Percentiles rank a stretch among this genome's conserved stretches.
Evolutionary conservation across 2,888 invertebrate genomes (phyloP).

Genomic region (Chironomus tentans): DNA sequence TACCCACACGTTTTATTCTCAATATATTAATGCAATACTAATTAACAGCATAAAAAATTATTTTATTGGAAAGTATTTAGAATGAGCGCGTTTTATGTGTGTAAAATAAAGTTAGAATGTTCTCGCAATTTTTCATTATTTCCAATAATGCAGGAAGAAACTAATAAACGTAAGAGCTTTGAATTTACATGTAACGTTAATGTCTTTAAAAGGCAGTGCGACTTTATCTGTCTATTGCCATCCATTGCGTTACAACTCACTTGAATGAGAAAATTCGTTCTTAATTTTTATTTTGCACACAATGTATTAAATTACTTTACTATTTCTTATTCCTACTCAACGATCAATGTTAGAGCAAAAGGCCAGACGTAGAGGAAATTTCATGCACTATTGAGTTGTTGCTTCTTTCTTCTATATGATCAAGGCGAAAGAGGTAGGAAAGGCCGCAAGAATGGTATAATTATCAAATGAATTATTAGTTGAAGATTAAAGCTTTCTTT

Average conservation of each 20-base stretch:
- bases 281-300: not conserved
- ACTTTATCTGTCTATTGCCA: too few relatives aligned
- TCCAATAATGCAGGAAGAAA: not conserved
- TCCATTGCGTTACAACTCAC: not conserved
- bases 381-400: not conserved
- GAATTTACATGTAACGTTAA: too few relatives aligned
- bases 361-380: not conserved
- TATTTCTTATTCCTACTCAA: not conserved
- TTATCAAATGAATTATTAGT: slow-evolving; percentile 22
- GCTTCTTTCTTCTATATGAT: not conserved
- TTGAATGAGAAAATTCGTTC: not conserved
- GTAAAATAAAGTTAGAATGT: not conserved
- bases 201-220: too few relatives aligned
- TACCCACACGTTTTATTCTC: slow-evolving; percentile 10
- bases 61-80: not conserved
- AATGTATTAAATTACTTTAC: slow-evolving; percentile 3
- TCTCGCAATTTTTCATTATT: not conserved
- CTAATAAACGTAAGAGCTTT: too few relatives aligned
- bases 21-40: not conserved
- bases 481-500: not conserved
- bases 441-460: not conserved
- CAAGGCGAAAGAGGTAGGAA: not conserved
- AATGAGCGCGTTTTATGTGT: not conserved
- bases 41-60: slow-evolving; percentile 2
- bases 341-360: not conserved